Evolutionary conservation across 2,888 invertebrate genomes (phyloP).

Genomic region (Agrypnus murinus): DNA sequence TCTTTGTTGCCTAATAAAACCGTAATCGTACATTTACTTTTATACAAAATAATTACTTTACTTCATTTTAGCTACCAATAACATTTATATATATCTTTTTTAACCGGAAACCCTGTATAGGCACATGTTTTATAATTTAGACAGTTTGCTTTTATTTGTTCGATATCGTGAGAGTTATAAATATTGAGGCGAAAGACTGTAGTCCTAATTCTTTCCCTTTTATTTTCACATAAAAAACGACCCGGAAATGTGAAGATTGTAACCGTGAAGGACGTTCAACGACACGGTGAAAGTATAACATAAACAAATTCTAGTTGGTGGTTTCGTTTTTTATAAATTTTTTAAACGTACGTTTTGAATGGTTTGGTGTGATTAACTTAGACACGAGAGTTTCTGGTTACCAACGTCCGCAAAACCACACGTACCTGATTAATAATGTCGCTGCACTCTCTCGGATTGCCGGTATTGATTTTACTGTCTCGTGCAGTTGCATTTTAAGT

Average conservation of each 20-base stretch:
- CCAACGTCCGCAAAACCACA: slow-evolving; percentile 18
- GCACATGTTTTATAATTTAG: no score
- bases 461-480: slow-evolving; percentile 20
- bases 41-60: no score
- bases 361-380: neutral
- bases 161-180: no score
- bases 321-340: slow-evolving; percentile 2
- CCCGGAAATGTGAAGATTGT: slow-evolving; percentile 14
- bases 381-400: slow-evolving; percentile 8
- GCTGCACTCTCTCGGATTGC: neutral
- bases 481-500: slow-evolving; percentile 8
- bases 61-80: no score
- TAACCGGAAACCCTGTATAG: no score
- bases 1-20: no score
- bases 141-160: no score
- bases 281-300: slow-evolving; percentile 32
- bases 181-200: neutral
- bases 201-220: neutral
- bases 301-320: slow-evolving; percentile 3
- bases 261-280: slow-evolving; percentile 31
- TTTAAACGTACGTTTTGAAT: neutral
- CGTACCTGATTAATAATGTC: slow-evolving; percentile 19
- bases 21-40: no score
- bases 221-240: slow-evolving; percentile 6
- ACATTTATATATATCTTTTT: no score